These are phyloP conservation scores for Notolepis coatsorum DNA, from an alignment of 2,797 vertebrate genomes.

Conservation along the genomic window DNA sequence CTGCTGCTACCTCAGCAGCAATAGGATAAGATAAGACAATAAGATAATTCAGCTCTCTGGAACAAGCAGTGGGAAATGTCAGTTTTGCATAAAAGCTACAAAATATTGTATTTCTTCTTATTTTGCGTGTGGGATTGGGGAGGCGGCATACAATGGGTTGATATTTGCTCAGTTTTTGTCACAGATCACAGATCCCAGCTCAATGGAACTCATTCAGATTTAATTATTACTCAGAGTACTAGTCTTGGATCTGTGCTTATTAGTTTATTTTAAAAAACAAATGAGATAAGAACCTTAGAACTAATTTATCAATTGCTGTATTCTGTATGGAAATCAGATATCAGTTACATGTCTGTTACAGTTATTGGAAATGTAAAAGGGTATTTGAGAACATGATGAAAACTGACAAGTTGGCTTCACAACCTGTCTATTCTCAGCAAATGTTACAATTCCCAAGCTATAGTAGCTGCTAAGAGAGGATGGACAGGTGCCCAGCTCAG, in stretches of 20 bases:
- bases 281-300: too few relatives aligned
- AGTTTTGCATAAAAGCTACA: constrained; percentile 76
- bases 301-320: constrained; percentile 37
- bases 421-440: neutral
- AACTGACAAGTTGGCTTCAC: neutral
- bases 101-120: constrained; percentile 71
- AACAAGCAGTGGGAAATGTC: constrained; percentile 70
- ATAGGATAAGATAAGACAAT: constrained; percentile 69
- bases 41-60: constrained; percentile 58
- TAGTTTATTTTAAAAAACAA: too few relatives aligned
- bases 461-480: neutral
- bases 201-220: constrained; percentile 39
- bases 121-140: constrained; percentile 48
- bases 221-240: constrained; percentile 48
- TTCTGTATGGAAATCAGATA: constrained; percentile 7
- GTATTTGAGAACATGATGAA: neutral
- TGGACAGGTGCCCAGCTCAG: neutral
- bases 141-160: constrained; percentile 37
- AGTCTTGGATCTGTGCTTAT: constrained; percentile 39
- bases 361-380: neutral
- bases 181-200: constrained; percentile 53
- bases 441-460: neutral
- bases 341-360: neutral
- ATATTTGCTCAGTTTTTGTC: constrained; percentile 55
- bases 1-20: constrained; percentile 67